phyloP scores from a whole-genome alignment of 2,888 invertebrate species.

The Lumbricus terrestris region DNA sequence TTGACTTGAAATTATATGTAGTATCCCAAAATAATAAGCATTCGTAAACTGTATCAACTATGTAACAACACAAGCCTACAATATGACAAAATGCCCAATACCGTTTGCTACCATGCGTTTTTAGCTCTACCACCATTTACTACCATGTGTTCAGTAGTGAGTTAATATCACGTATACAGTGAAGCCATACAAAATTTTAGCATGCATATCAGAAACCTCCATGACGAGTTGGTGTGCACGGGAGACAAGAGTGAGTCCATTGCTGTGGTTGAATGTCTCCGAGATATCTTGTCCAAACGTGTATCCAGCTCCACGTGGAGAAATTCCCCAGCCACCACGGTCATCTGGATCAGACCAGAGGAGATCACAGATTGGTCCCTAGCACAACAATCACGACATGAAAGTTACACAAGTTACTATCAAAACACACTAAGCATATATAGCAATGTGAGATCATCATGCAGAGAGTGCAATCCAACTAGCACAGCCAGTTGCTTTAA shows the following conservation, averaged over 20 bases:
- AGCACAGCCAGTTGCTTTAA: not conserved
- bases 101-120: too few species aligned
- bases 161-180: not conserved
- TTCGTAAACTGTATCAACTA: too few species aligned
- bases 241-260: conserved; percentile 95
- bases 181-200: not conserved
- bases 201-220: conserved; percentile 75
- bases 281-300: conserved; percentile 99
- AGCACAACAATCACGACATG: conserved; percentile 14
- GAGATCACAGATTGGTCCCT: conserved; percentile 99
- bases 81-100: too few species aligned
- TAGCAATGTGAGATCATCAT: not conserved
- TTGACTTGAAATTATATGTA: too few species aligned
- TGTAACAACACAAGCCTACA: too few species aligned
- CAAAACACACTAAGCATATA: not conserved
- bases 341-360: conserved; percentile 75
- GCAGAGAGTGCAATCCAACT: not conserved
- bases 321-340: conserved; percentile 94
- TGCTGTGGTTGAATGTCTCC: conserved; percentile 99
- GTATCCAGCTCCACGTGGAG: conserved; percentile 98
- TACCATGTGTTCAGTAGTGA: too few species aligned
- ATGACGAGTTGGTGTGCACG: conserved; percentile 99
- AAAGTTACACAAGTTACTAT: not conserved
- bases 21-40: too few species aligned
- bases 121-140: too few species aligned